Base-by-base conservation (phyloP, 2,113 vertebrate species). In the Penelope pileata region DNA sequence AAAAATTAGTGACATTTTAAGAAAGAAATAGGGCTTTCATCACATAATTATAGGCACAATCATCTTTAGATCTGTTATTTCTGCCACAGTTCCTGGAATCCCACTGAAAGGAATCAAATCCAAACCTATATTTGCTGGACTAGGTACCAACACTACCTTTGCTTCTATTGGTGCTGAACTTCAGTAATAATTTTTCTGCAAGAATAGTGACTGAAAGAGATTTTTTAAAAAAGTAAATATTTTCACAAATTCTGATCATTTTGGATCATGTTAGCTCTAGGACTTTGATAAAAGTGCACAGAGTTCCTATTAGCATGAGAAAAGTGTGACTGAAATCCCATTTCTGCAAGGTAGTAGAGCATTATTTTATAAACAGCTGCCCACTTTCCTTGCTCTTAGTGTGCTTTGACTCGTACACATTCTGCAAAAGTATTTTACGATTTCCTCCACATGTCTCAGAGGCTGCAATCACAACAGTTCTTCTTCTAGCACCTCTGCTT, bases 71-170 rank as follows among this genome's bases (percentile, higher is more conserved):
- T 72, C 56, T 83, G 63, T 68, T n/a, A 11, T 48, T 74, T 47
- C 59, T 93, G 42, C 45, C 60, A 18, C 69, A 63, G 54, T 90
- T 67, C 64, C 88, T 76, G 50, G 80, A 83, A 56, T 7, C 43
- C 6, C 5, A 2, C 6, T 38, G 47, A 54, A 67, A 67, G 48
- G 40, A 67, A 82, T 13, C 2, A 27, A 24, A 82, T 29, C 62
- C 16, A 51, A 32, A 86, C 83, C 83, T 67, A 16, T 68, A 40
- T 70, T 34, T 72, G 48, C 74, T 84, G 77, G 48, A 43, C 7
- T 36, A 23, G 23, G 5, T 16, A 47, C 5, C 58, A 74, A 27
- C 56, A 70, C 23, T 29, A 54, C 21, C 26, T 68, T 86, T 59
- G 18, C 40, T 78, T 79, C 47, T 40, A 7, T 47, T 36, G 9